phyloP scores from a whole-genome alignment of 1,140 invertebrate species.

The Campodea augens region DNA sequence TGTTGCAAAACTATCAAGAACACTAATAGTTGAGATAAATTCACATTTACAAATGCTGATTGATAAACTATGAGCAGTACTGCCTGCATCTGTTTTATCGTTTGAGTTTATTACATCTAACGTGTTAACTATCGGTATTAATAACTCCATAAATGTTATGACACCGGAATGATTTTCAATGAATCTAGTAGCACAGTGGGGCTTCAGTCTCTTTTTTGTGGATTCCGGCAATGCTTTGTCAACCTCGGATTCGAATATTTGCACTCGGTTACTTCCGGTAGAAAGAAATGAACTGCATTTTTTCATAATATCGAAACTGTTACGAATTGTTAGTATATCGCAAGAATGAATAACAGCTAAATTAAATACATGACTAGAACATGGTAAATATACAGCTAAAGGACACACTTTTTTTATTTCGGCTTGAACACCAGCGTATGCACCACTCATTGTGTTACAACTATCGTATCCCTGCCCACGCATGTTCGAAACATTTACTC shows the following conservation, averaged over 20 bases:
- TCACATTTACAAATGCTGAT: conserved; percentile 1
- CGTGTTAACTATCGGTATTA: conserved; percentile 4
- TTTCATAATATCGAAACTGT: conserved; percentile 8
- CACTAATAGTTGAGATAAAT: conserved; percentile 4
- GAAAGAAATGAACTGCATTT: background rate
- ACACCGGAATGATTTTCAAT: conserved; percentile 12
- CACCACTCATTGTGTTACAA: conserved; percentile 15
- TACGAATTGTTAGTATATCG: conserved; percentile 8
- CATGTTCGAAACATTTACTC: background rate
- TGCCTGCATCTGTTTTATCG: conserved; percentile 1
- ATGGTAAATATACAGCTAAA: conserved; percentile 14
- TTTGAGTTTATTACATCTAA: conserved; percentile 5
- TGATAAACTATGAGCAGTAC: background rate
- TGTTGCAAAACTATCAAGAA: conserved; percentile 3
- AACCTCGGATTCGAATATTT: too few relatives aligned
- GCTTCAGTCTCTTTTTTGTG: conserved; percentile 5
- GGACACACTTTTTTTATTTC: conserved; percentile 12
- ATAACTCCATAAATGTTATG: conserved; percentile 8
- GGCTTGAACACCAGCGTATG: conserved; percentile 14
- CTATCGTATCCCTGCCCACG: conserved; percentile 12
- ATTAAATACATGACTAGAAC: conserved; percentile 15
- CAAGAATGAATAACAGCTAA: conserved; percentile 10
- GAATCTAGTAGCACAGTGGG: conserved; percentile 12
- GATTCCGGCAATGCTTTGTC: background rate
- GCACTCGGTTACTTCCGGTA: too few relatives aligned